phyloP scores from a whole-genome alignment of 2,113 vertebrate species.

The Cairina moschata region DNA sequence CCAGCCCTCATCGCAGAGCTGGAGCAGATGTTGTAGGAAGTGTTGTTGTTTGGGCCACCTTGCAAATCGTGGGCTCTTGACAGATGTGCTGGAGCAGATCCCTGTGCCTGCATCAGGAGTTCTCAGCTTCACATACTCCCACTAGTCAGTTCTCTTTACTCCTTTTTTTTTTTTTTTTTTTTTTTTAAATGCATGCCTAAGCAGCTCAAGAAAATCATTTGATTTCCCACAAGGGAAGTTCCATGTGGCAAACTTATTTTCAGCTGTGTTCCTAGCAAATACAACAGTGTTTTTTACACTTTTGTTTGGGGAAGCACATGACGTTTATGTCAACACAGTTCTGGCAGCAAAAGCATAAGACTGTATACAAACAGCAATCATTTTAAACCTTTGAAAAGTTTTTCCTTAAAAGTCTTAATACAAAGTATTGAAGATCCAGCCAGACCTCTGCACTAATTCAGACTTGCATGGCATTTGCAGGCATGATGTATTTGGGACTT shows the following conservation, averaged over 20 bases:
- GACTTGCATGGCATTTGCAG: rapidly evolving
- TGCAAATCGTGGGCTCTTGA: neutral
- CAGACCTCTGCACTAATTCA: neutral
- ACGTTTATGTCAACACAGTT: neutral
- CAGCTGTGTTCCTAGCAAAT: conserved; percentile 14
- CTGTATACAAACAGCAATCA: neutral
- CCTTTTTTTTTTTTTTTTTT: neutral
- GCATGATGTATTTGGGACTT: neutral
- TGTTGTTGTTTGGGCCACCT: neutral
- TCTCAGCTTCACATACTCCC: neutral
- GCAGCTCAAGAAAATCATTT: neutral
- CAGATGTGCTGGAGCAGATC: conserved; percentile 32
- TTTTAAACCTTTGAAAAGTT: neutral
- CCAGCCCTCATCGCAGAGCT: neutral
- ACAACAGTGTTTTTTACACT: neutral
- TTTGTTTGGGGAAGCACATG: neutral
- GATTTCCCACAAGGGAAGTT: conserved; percentile 28
- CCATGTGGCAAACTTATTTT: conserved; percentile 33
- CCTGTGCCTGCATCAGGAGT: neutral
- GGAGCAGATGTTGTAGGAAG: conserved; percentile 9
- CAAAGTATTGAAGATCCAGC: neutral
- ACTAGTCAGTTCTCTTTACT: neutral
- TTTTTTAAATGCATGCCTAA: neutral
- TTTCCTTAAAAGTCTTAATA: neutral
- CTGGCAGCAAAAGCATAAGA: neutral